These are phyloP conservation scores for Mesaphorura yosii DNA, from an alignment of 1,140 invertebrate genomes.

Conservation along the genomic window DNA sequence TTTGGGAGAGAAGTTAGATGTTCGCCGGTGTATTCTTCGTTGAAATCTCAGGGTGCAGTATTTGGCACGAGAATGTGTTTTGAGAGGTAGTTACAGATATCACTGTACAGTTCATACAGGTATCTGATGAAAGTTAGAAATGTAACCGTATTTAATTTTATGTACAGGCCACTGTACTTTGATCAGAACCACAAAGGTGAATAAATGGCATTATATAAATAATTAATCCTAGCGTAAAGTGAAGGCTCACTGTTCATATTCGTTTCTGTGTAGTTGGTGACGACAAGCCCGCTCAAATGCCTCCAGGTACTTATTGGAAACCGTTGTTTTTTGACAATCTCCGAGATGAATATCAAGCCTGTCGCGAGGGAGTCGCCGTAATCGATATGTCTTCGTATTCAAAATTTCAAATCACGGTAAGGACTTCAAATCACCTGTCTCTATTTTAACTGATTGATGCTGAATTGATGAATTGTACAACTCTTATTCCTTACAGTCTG, in stretches of 20 bases:
- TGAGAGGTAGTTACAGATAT: too few species aligned
- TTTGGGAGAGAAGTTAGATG: constrained; percentile 83
- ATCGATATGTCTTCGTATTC: constrained; percentile 97
- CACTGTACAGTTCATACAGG: too few species aligned
- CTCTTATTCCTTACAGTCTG: constrained; percentile 57
- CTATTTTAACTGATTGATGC: background rate
- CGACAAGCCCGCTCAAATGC: constrained; percentile 26
- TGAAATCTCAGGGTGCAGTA: constrained; percentile 83
- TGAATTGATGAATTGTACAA: constrained; percentile 19
- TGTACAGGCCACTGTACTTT: constrained; percentile 91
- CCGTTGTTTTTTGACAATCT: constrained; percentile 89
- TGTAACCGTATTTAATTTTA: too few species aligned
- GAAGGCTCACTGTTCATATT: too few species aligned
- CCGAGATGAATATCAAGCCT: constrained; percentile 80
- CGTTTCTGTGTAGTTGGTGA: constrained; percentile 14
- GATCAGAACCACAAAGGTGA: constrained; percentile 44
- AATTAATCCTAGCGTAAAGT: too few species aligned
- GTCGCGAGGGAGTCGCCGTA: constrained; percentile 81
- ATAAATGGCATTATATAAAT: constrained; percentile 8
- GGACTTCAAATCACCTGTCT: constrained; percentile 27
- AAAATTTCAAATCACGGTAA: constrained; percentile 87
- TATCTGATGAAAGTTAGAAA: too few species aligned
- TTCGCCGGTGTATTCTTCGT: constrained; percentile 88
- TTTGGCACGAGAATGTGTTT: constrained; percentile 99
- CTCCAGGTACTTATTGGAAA: constrained; percentile 46